phyloP scores from a whole-genome alignment of 2,888 invertebrate species.

The Hydrotaea cyrtoneurina region DNA sequence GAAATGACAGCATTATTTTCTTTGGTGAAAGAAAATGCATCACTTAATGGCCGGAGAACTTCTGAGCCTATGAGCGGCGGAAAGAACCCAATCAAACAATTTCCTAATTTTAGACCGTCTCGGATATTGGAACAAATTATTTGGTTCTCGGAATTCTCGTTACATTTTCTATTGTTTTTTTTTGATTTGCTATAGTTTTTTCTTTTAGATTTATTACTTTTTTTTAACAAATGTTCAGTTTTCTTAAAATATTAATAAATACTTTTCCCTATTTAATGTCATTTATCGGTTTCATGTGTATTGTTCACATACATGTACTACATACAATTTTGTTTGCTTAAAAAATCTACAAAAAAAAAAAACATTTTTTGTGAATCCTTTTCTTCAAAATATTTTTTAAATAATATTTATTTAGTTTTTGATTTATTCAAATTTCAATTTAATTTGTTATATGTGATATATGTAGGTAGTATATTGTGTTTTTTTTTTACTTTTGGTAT shows the following conservation, averaged over 20 bases:
- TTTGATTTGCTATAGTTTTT: not conserved
- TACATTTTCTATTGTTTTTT: too few relatives aligned
- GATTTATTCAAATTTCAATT: constrained; percentile 43
- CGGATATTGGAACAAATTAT: too few relatives aligned
- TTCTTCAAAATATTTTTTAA: not conserved
- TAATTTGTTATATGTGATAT: not conserved
- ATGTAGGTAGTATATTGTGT: not conserved
- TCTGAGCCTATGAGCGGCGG: too few relatives aligned
- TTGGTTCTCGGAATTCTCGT: too few relatives aligned
- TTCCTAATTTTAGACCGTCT: too few relatives aligned
- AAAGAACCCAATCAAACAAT: too few relatives aligned
- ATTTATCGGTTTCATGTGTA: constrained; percentile 39
- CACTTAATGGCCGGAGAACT: too few relatives aligned
- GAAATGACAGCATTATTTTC: too few relatives aligned
- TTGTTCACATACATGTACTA: constrained; percentile 40
- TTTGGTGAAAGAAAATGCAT: too few relatives aligned
- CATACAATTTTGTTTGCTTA: constrained; percentile 24
- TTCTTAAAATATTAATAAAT: not conserved
- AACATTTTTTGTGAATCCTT: not conserved
- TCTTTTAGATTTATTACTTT: not conserved
- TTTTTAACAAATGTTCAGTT: not conserved
- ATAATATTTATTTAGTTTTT: constrained; percentile 31
- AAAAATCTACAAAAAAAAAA: constrained; percentile 44
- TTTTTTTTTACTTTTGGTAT: not conserved
- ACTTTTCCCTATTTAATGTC: constrained; percentile 64